Evolutionary conservation across 2,888 invertebrate species (phyloP).

Genomic region (Nomada lathburiana): DNA sequence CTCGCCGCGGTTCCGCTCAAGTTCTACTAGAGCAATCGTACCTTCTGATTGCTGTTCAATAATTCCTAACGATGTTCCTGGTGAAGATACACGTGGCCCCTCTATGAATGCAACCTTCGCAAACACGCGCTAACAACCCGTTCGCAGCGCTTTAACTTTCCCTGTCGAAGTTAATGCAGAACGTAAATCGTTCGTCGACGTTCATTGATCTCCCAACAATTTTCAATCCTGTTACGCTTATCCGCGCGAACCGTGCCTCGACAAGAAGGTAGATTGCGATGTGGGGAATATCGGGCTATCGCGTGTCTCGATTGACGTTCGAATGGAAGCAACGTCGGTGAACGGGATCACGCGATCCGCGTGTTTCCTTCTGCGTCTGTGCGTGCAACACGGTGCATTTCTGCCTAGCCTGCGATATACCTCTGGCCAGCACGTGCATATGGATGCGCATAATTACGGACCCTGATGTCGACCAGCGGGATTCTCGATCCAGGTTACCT

Average conservation of each 20-base stretch:
- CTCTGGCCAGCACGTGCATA: slow-evolving; percentile 53
- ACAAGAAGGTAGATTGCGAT: slow-evolving; percentile 1
- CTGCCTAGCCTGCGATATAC: slow-evolving; percentile 25
- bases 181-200: too few relatives aligned
- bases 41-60: slow-evolving; percentile 28
- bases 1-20: too few relatives aligned
- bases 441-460: slow-evolving; percentile 72
- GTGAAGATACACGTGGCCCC: too few relatives aligned
- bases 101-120: too few relatives aligned
- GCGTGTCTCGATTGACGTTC: slow-evolving; percentile 68
- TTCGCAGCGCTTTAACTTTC: too few relatives aligned
- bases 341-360: slow-evolving; percentile 64
- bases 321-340: slow-evolving; percentile 45
- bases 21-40: slow-evolving; percentile 11
- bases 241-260: not conserved
- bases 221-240: not conserved
- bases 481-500: slow-evolving; percentile 47
- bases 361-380: slow-evolving; percentile 58
- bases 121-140: too few relatives aligned
- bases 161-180: too few relatives aligned
- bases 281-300: slow-evolving; percentile 49
- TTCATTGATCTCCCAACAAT: too few relatives aligned
- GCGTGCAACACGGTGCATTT: slow-evolving; percentile 59
- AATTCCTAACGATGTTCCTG: not conserved
- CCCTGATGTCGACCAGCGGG: slow-evolving; percentile 58